Conservation (phyloP, 2,113 vertebrate genomes). For the Turnix velox region DNA sequence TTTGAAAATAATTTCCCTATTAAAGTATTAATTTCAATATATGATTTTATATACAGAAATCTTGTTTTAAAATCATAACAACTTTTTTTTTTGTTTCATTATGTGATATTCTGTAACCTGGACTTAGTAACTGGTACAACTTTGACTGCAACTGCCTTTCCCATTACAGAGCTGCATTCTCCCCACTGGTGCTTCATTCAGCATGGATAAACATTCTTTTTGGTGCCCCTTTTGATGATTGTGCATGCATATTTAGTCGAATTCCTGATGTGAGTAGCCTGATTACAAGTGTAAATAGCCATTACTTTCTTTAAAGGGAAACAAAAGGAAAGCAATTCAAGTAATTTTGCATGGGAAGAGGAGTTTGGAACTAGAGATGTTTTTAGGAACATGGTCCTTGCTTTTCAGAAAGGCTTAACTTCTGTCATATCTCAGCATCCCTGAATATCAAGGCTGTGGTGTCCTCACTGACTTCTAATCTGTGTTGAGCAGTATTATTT, state of each 20-base stretch:
- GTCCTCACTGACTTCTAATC: not conserved
- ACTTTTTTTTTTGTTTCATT: not conserved
- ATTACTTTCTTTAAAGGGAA: not conserved
- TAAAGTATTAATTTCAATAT: conserved; percentile 28
- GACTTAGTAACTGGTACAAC: not conserved
- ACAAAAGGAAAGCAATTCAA: not conserved
- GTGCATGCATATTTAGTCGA: conserved; percentile 46
- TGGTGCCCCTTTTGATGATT: conserved; percentile 5
- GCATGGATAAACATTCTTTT: conserved; percentile 9
- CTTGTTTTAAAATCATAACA: not conserved
- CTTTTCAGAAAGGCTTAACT: not conserved
- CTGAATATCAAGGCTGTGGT: not conserved
- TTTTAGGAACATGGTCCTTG: not conserved
- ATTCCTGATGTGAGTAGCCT: conserved; percentile 31
- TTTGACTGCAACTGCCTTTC: not conserved
- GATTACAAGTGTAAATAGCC: conserved; percentile 35
- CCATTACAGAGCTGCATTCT: not conserved
- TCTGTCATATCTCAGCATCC: not conserved
- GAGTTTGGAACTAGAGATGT: not conserved
- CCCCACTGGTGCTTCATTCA: not conserved
- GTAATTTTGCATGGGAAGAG: not conserved
- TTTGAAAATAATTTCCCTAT: conserved; percentile 47
- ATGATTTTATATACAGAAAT: not conserved
- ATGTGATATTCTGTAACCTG: not conserved
- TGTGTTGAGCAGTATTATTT: not conserved